Percentiles rank a stretch among this genome's conserved stretches.
Conservation (phyloP, 1,140 invertebrate species). For the Mylabris phalerata region DNA sequence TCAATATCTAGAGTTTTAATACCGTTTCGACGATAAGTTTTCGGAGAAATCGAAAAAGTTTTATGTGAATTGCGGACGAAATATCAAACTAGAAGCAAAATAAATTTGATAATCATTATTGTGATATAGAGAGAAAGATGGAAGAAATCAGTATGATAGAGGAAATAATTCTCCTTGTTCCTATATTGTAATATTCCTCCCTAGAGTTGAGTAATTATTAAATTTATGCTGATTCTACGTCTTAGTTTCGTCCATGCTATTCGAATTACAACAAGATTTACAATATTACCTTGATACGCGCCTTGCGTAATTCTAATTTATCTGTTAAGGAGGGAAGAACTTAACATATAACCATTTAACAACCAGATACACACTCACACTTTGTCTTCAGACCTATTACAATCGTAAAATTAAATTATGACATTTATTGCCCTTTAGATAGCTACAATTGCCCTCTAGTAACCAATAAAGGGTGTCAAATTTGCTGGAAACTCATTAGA, state of each 20-base stretch:
- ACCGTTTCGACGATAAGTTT: slow-evolving; percentile 13
- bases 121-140: neutral
- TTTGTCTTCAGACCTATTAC: slow-evolving; percentile 31
- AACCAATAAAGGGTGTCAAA: too few relatives aligned
- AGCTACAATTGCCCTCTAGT: too few relatives aligned
- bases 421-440: slow-evolving; percentile 23
- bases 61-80: neutral
- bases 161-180: neutral
- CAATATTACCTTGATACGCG: slow-evolving; percentile 44
- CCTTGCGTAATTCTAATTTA: slow-evolving; percentile 44
- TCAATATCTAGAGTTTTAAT: slow-evolving; percentile 18
- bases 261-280: slow-evolving; percentile 45
- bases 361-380: too few relatives aligned
- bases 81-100: neutral
- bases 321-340: slow-evolving; percentile 32
- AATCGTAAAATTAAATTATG: slow-evolving; percentile 40
- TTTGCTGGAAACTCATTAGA: too few relatives aligned
- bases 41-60: slow-evolving; percentile 22
- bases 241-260: slow-evolving; percentile 40
- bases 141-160: neutral
- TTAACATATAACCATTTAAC: slow-evolving; percentile 9
- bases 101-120: neutral
- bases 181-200: slow-evolving; percentile 27
- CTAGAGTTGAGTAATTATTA: slow-evolving; percentile 41
- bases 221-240: slow-evolving; percentile 48